Conservation (phyloP, 2,113 vertebrate species). For the Aix galericulata region DNA sequence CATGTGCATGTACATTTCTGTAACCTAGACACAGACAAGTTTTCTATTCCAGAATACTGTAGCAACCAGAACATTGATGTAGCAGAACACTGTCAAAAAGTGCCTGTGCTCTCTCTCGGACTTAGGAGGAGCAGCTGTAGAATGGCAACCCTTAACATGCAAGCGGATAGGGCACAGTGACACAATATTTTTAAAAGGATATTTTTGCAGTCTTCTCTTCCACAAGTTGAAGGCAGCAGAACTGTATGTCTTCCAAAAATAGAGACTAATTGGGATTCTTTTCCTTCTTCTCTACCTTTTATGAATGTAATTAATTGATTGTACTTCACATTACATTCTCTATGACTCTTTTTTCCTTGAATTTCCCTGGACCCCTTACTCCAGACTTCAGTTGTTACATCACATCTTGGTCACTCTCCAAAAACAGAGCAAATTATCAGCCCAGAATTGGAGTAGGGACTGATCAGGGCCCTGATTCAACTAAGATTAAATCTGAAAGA, state of each 20-base stretch:
- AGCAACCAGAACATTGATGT: rapidly evolving
- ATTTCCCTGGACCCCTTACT: rapidly evolving
- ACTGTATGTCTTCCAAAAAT: neutral
- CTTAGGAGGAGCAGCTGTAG: neutral
- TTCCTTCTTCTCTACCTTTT: neutral
- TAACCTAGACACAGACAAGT: neutral
- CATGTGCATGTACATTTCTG: neutral
- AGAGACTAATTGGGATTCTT: neutral
- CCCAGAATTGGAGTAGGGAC: neutral
- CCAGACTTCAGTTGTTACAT: neutral
- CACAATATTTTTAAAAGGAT: neutral
- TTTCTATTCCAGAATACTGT: neutral
- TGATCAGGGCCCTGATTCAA: neutral
- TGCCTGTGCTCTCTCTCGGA: neutral
- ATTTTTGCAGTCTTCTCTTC: neutral
- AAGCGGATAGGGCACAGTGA: neutral
- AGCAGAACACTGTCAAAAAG: neutral
- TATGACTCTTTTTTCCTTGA: neutral
- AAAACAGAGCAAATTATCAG: neutral
- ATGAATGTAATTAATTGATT: neutral
- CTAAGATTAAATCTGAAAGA: neutral
- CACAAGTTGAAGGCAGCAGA: neutral
- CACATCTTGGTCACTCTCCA: neutral
- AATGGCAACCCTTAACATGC: neutral
- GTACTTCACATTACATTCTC: neutral